Base-by-base conservation (phyloP, 2,888 invertebrate genomes). In the Phaedon cochleariae region DNA sequence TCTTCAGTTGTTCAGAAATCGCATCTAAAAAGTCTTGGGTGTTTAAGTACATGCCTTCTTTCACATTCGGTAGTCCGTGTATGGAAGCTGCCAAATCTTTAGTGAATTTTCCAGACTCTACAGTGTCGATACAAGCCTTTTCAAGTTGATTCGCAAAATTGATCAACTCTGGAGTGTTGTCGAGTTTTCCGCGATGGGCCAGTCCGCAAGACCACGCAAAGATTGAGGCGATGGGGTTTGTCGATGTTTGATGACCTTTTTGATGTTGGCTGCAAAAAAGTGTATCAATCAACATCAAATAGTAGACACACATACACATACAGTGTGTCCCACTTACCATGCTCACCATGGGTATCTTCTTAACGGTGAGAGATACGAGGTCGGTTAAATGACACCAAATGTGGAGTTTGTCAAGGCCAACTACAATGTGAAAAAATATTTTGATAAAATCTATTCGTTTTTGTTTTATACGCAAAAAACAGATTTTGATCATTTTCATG, bases 121-220 rank as follows among this genome's bases (percentile, higher is more conserved):
- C 90, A 70, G 91, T 91, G 76, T 93, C 92, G 1, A 95, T 88
- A 81, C 95, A 96, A 0, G 94, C 92, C 82, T 91, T 86, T 83
- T 96, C 96, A 68, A 96, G 84, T 22, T 87, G 84, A 41, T 85
- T 79, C 17, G 92, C 94, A 81, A 94, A 96, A 57, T 82, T 86
- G n/a, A 85, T 87, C 59, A 95, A 84, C 3, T 92, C 93, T 0
- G 89, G 87, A 31, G 92, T 95, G 70, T 86, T 85, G 79, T 96
- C 96, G 45, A 96, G 84, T 80, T 91, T 91, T 54, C 93, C 95
- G 71, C 96, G 87, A 80, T 96, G 96, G 58, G 89, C 87, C 52
- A 96, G 86, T 1, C 95, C 95, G 58, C 93, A 85, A 0, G 95
- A 95, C 95, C 95, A 96, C 9, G 95, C 96, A 84, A 92, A 96